phyloP scores from a whole-genome alignment of 2,797 vertebrate species.

The Sardinella longiceps region DNA sequence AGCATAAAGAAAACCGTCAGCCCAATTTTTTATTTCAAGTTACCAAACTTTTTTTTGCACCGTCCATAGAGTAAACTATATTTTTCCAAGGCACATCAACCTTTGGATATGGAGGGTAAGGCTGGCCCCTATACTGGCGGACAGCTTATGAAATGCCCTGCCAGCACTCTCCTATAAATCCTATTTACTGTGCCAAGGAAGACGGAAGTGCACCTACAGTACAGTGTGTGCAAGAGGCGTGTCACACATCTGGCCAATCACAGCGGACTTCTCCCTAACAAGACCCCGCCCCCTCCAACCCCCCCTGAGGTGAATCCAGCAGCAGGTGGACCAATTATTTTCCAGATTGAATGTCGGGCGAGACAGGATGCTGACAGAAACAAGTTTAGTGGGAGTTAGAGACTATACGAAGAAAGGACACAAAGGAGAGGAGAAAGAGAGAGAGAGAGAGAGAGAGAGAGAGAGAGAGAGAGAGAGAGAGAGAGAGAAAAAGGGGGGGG shows the following conservation, averaged over 20 bases:
- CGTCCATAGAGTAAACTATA: background rate
- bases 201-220: background rate
- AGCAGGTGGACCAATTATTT: constrained; percentile 17
- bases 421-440: constrained; percentile 32
- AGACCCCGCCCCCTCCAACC: background rate
- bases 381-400: constrained; percentile 35
- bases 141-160: background rate
- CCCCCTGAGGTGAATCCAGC: background rate
- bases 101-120: background rate
- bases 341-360: background rate
- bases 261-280: background rate
- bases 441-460: background rate
- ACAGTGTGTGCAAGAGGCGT: background rate
- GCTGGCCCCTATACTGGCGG: background rate
- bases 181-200: background rate
- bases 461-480: background rate
- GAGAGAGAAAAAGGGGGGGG: background rate
- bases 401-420: background rate
- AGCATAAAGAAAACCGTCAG: no score
- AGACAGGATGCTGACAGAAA: constrained; percentile 37
- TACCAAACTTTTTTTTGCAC: constrained; percentile 3
- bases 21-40: background rate
- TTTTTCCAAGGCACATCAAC: background rate
- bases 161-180: background rate
- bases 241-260: background rate